These are phyloP conservation scores for Willowsia nigromaculata DNA, from an alignment of 2,888 invertebrate genomes.

Conservation along the genomic window DNA sequence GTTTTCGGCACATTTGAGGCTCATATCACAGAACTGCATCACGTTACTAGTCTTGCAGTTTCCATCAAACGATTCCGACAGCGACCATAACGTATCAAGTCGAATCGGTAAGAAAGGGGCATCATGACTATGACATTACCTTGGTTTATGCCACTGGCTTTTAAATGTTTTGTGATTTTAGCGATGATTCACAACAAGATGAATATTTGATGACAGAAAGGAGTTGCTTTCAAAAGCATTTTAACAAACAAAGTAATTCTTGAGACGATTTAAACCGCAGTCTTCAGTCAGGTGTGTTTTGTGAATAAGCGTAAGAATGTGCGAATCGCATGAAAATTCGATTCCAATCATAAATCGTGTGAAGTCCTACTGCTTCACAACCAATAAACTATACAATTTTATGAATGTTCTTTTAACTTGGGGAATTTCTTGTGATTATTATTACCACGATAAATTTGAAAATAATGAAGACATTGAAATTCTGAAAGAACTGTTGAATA, in stretches of 20 bases:
- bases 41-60: no score
- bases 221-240: conserved; percentile 3
- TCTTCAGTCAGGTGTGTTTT: conserved; percentile 9
- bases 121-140: not conserved
- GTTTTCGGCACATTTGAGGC: no score
- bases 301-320: conserved; percentile 42
- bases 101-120: no score
- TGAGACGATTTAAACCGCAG: not conserved
- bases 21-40: no score
- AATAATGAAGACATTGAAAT: conserved; percentile 67
- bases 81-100: no score
- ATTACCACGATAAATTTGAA: conserved; percentile 37
- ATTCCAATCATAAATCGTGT: conserved; percentile 58
- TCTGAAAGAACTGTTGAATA: conserved; percentile 33
- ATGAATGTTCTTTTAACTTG: conserved; percentile 35
- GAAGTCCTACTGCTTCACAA: conserved; percentile 65
- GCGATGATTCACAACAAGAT: conserved; percentile 24
- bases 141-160: not conserved
- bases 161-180: not conserved
- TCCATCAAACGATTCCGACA: no score
- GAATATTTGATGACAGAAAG: conserved; percentile 54
- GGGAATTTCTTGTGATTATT: conserved; percentile 42
- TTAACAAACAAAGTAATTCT: conserved; percentile 18
- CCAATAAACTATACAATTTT: conserved; percentile 65
- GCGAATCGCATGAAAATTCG: conserved; percentile 67